Conservation (phyloP, 2,113 vertebrate species). For the Alosa alosa region DNA sequence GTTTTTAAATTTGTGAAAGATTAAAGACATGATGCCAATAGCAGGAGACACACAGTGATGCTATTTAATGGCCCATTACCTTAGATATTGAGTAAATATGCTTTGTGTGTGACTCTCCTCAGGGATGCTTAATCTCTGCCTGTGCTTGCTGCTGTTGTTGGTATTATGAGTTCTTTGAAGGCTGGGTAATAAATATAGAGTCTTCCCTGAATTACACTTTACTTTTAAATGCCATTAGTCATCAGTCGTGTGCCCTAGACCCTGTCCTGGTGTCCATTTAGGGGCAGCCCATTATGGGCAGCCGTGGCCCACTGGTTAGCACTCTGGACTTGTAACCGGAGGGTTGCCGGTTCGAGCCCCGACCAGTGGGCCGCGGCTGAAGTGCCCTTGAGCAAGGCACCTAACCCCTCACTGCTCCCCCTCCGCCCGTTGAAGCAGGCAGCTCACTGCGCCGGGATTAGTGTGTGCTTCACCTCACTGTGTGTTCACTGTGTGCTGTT, state of each 20-base stretch:
- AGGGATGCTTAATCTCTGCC: neutral
- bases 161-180: neutral
- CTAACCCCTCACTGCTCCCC: no score
- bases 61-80: neutral
- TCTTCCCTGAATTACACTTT: neutral
- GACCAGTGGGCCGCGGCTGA: no score
- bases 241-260: neutral
- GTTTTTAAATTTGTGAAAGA: neutral
- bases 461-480: no score
- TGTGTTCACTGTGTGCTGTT: no score
- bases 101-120: neutral
- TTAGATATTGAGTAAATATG: neutral
- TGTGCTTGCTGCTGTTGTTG: neutral
- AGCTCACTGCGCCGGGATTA: no score
- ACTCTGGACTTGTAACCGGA: no score
- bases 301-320: no score
- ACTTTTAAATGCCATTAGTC: neutral
- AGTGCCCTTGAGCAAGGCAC: no score
- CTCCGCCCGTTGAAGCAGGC: no score
- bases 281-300: no score
- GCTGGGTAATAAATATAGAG: neutral
- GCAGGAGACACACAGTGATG: neutral
- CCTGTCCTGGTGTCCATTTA: no score
- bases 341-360: no score
- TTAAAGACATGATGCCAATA: neutral